Evolutionary conservation across 53 echinoderm and acorn worm species (phyloP).

Genomic region (Arbacia lixula): DNA sequence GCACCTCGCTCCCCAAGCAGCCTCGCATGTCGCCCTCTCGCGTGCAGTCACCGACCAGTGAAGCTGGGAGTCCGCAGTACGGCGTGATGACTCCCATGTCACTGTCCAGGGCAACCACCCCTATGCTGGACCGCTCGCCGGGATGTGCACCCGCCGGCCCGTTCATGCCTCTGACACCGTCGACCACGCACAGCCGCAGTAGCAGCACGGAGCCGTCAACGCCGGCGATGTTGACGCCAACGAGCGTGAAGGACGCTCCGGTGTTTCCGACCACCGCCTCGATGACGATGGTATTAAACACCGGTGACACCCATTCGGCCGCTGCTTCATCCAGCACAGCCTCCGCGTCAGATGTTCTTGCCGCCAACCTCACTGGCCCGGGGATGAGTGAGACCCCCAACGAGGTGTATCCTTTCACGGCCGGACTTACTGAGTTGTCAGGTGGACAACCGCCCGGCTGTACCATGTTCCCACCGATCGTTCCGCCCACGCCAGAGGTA

Average conservation of each 20-base stretch:
- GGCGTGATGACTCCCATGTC: neutral
- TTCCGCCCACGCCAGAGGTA: slow-evolving; percentile 15
- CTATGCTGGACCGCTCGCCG: neutral
- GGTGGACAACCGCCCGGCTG: too few relatives aligned
- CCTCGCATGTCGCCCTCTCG: neutral
- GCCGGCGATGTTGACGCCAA: slow-evolving; percentile 13
- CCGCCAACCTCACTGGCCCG: neutral
- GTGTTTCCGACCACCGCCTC: neutral
- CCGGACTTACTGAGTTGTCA: too few relatives aligned
- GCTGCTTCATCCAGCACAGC: neutral
- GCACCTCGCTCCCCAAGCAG: neutral
- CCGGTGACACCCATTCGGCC: neutral
- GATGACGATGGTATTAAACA: neutral
- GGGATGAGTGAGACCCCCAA: too few relatives aligned
- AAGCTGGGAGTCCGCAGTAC: neutral
- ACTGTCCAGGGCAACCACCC: neutral
- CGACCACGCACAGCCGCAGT: slow-evolving; percentile 37
- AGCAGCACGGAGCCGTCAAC: slow-evolving; percentile 43
- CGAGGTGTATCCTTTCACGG: too few relatives aligned
- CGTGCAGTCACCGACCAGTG: neutral
- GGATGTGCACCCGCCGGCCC: neutral
- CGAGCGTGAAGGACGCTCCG: slow-evolving; percentile 38
- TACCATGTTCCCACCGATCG: neutral
- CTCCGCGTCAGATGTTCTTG: neutral
- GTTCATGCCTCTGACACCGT: slow-evolving; percentile 29